Evolutionary conservation across 2,113 vertebrate genomes (phyloP), one percentile per base, ranked within the genome.

Genomic region (Propithecus coquereli): DNA sequence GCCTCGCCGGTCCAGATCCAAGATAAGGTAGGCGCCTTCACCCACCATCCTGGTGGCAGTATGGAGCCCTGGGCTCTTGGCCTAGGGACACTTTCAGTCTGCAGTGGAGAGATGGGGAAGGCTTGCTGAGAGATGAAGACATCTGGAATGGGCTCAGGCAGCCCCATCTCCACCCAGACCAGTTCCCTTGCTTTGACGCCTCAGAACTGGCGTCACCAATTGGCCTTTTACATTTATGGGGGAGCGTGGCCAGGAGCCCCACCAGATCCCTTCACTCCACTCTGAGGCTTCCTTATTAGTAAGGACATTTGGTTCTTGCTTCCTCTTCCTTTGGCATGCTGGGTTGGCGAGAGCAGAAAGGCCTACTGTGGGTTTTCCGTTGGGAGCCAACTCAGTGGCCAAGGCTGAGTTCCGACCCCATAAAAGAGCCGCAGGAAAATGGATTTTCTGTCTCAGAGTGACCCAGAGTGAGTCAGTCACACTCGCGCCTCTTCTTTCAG

Each of bases 1-100:
- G 66, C 94, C 76, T 63, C 87, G 66, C 90, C 80, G 68, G 12
- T 98, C 97, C 90, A 96, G 61, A 66, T 98, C 96, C 3, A 97
- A 95, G 34, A 94, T 68, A 1, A 97, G 50, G 32, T 96, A 93
- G 32, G 92, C 79, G 79, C 54, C 96, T 32, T 97, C 92, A 25
- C 94, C 95, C 71, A 98, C 96, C 83, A 96, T 97, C 50, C 4
- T 82, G 59, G 43, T 50, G 93, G 30, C 13, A 18, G 5, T 3
- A 30, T 54, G 43, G 3, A 80, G 94, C 73, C 57, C 71, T 34
- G 12, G 22, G 47, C 61, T 92, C 37, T 65, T 61, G 17, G 34
- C 14, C 11, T 70, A 30, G 11, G 22, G 16, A 71, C 9, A 23
- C 22, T 27, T 59, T 95, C 52, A 82, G 68, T 87, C 74, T 96